Conservation (phyloP, 23 tunicate species). For the Ciona savignyi region DNA sequence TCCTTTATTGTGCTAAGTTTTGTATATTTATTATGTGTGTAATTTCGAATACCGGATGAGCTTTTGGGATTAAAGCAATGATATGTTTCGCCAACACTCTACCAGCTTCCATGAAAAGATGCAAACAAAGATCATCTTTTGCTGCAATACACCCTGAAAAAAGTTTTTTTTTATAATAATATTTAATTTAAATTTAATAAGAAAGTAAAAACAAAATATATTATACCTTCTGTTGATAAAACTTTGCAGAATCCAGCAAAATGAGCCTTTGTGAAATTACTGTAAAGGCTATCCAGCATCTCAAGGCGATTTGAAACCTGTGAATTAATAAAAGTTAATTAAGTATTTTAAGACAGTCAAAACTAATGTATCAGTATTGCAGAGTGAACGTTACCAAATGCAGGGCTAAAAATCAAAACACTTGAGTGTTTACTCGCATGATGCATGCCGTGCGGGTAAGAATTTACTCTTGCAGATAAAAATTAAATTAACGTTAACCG, state of each 20-base stretch:
- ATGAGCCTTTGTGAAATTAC: slow-evolving; percentile 38
- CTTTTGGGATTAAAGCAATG: slow-evolving; percentile 42
- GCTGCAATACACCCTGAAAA: background rate
- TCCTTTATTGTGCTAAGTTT: background rate
- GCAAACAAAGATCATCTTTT: slow-evolving; percentile 35
- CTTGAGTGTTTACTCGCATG: no score
- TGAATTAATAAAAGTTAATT: no score
- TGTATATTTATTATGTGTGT: background rate
- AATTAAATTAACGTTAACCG: no score
- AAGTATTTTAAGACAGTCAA: no score
- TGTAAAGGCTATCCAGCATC: slow-evolving; percentile 64
- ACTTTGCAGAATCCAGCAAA: slow-evolving; percentile 91
- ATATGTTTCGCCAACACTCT: slow-evolving; percentile 65
- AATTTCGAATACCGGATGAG: slow-evolving; percentile 5
- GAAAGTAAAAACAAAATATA: background rate
- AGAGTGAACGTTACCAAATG: no score
- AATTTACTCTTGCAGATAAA: no score
- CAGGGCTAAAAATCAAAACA: background rate
- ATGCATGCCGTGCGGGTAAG: no score
- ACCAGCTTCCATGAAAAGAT: slow-evolving; percentile 64
- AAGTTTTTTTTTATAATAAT: background rate
- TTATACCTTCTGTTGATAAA: slow-evolving; percentile 41
- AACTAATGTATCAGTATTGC: no score
- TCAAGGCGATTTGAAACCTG: slow-evolving; percentile 36
- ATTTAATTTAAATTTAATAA: no score